Base-by-base conservation (phyloP, 2,797 vertebrate genomes). In the Liparis tanakae region DNA sequence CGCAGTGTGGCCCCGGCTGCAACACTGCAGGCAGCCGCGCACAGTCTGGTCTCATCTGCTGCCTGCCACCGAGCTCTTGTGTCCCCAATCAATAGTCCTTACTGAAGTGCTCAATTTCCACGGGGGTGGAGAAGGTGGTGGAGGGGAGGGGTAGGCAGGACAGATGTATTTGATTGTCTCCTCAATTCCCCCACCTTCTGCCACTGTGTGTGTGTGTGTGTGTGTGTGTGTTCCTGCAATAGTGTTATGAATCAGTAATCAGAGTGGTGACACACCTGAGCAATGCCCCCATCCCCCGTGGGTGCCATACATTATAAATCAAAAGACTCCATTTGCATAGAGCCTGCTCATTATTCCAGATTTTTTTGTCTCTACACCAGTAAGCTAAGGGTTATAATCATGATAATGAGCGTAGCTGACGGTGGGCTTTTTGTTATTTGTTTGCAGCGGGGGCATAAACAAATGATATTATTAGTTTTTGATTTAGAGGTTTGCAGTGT, bases 281-380 rank as follows among this genome's bases (percentile, higher is more conserved):
- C 93, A 92, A 92, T 94, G 89, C 93, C 89, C 91, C 88, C 81
- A 84, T 88, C 87, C 92, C 94, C 93, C 92, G 85, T 85, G 92
- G 93, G 93, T 93, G 92, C 91, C 92, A 95, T 95, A 93, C 92
- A 95, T 95, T 95, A 95, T 95, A 94, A 95, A 95, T 95, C 95
- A 95, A 94, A 95, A 92, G 91, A 87, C 88, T 82, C 74, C 70
- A 95, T 95, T 94, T 95, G 93, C 94, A 95, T 95, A 93, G 87
- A 87, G 88, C 81, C 90, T 93, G 91, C 90, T 94, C 94, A 94
- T 94, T 95, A 94, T 95, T 94, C 90, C 85, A 85, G 79, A 92
- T 83, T 92, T 61, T 92, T 61, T 89, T 90, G 88, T 87, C 85
- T 89, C 92, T 84, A 84, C 89, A 87, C 88, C 89, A 90, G 91